Percentiles rank a stretch among this genome's conserved stretches.
Evolutionary conservation across 2,113 vertebrate species (phyloP).

Genomic region (Pteronura brasiliensis): DNA sequence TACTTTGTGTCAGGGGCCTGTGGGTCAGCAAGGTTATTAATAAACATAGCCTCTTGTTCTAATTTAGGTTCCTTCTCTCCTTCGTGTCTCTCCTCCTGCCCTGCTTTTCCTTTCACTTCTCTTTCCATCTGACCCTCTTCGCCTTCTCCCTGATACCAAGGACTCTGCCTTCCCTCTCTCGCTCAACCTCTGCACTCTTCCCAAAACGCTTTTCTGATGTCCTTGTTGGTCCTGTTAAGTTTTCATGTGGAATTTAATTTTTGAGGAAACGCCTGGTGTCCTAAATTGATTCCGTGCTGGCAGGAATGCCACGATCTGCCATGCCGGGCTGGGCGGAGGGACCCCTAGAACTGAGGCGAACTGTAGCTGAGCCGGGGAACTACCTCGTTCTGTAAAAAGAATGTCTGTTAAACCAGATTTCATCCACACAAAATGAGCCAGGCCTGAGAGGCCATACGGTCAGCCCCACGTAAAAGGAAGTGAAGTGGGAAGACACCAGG

Average conservation of each 20-base stretch:
- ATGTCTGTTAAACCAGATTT: not conserved
- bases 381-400: not conserved
- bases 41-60: slow-evolving; percentile 66
- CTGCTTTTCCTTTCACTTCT: slow-evolving; percentile 62
- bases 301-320: not conserved
- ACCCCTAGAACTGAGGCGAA: not conserved
- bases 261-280: not conserved
- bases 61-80: slow-evolving; percentile 65
- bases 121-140: slow-evolving; percentile 50
- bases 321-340: not conserved
- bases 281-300: slow-evolving; percentile 28
- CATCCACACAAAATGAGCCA: not conserved
- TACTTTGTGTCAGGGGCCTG: slow-evolving; percentile 67
- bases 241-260: slow-evolving; percentile 33
- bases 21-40: slow-evolving; percentile 78
- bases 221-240: not conserved
- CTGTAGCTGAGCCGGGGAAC: too few relatives aligned
- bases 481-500: not conserved
- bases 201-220: not conserved
- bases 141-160: slow-evolving; percentile 22
- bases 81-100: slow-evolving; percentile 43
- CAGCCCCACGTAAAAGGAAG: not conserved
- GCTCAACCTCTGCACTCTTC: not conserved
- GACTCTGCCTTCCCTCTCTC: not conserved
- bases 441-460: not conserved